phyloP scores from a whole-genome alignment of 2,113 vertebrate species.

The Oxyruncus cristatus region DNA sequence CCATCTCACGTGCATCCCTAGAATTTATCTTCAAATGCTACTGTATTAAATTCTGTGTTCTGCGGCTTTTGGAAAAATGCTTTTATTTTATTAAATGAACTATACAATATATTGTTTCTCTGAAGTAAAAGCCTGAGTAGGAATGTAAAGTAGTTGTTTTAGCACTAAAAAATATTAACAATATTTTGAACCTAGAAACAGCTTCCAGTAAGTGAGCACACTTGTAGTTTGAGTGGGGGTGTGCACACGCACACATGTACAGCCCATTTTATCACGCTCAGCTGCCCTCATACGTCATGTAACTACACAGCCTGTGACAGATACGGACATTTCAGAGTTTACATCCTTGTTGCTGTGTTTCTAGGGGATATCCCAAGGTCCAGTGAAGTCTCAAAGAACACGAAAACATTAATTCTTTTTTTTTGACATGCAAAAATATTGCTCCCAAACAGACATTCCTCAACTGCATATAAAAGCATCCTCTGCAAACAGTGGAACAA shows the following conservation, averaged over 20 bases:
- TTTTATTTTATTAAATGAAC: constrained; percentile 67
- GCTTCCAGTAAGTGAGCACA: background rate
- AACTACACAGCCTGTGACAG: background rate
- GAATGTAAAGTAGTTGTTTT: constrained; percentile 10
- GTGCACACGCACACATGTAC: background rate
- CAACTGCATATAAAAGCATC: background rate
- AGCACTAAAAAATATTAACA: background rate
- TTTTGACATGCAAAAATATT: background rate
- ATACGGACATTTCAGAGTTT: background rate
- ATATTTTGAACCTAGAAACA: background rate
- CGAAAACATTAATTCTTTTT: background rate
- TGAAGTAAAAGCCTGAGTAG: constrained; percentile 33
- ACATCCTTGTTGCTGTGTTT: background rate
- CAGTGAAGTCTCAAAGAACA: background rate
- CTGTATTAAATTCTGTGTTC: constrained; percentile 31
- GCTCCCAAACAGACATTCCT: background rate
- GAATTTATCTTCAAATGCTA: background rate
- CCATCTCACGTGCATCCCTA: constrained; percentile 16
- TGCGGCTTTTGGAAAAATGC: background rate
- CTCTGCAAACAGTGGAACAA: background rate
- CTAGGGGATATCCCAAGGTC: background rate
- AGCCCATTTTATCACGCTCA: background rate
- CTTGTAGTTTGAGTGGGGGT: background rate
- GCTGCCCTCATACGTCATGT: background rate
- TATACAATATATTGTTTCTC: constrained; percentile 34